These are phyloP conservation scores for Dinoponera quadriceps DNA, from an alignment of 1,140 invertebrate species.

Conservation along the genomic window DNA sequence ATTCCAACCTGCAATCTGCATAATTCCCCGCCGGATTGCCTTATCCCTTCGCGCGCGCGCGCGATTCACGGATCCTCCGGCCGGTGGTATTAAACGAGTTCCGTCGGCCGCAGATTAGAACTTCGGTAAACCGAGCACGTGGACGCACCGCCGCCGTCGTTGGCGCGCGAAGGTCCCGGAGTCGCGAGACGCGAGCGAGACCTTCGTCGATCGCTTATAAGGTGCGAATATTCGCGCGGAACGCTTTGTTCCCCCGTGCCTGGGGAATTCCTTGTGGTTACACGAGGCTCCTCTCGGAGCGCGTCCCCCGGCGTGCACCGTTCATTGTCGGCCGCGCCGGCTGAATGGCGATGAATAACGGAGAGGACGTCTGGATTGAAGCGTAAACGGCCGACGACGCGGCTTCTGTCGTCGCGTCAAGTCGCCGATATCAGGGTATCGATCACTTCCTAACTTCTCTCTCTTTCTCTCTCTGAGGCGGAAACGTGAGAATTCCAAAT, in stretches of 20 bases:
- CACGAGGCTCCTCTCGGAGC: background rate
- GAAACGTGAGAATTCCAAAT: too few relatives aligned
- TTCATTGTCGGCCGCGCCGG: constrained; percentile 15
- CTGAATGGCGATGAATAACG: constrained; percentile 33
- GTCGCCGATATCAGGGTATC: too few relatives aligned
- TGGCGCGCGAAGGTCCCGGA: constrained; percentile 1
- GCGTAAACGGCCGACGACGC: background rate
- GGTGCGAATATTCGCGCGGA: constrained; percentile 26
- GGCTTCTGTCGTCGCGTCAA: too few relatives aligned
- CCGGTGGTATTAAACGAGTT: constrained; percentile 44
- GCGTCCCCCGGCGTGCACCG: background rate
- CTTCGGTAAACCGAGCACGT: background rate
- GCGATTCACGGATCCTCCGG: constrained; percentile 58
- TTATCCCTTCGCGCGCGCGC: constrained; percentile 72
- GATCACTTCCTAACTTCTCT: too few relatives aligned
- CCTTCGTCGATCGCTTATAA: constrained; percentile 16
- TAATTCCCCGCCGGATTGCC: constrained; percentile 81
- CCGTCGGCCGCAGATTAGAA: constrained; percentile 61
- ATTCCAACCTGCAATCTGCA: constrained; percentile 84
- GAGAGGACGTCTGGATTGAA: constrained; percentile 4
- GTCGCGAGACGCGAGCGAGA: background rate
- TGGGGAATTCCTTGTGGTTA: constrained; percentile 8
- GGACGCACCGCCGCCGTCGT: background rate
- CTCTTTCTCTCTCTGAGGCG: too few relatives aligned
- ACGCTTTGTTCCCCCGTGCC: background rate